phyloP scores from a whole-genome alignment of 2,113 vertebrate genomes.

The Entelurus aequoreus region DNA sequence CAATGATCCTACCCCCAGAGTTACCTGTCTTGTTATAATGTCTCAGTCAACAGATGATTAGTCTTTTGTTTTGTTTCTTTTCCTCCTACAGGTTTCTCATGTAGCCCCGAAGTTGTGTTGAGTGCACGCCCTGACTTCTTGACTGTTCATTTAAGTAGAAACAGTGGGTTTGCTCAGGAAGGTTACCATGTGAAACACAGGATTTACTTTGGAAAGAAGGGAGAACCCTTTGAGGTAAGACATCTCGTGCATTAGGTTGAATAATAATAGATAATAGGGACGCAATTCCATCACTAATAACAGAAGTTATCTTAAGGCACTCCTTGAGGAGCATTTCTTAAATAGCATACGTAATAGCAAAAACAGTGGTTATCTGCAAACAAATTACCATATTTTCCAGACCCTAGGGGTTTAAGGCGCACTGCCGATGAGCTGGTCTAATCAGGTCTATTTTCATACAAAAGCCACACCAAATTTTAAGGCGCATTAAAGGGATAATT shows the following conservation, averaged over 20 bases:
- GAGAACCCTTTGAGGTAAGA: constrained; percentile 26
- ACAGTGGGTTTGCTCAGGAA: background rate
- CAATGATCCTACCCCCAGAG: no score
- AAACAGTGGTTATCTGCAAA: no score
- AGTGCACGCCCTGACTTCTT: constrained; percentile 11
- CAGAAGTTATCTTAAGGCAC: no score
- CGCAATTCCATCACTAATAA: no score
- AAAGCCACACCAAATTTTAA: no score
- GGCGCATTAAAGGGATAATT: no score
- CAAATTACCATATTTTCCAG: no score
- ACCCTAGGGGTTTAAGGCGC: no score
- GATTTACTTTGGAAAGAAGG: constrained; percentile 30
- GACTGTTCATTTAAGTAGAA: constrained; percentile 9
- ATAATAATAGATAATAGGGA: background rate
- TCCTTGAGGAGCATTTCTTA: no score
- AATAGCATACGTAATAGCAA: no score
- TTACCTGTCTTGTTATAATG: background rate
- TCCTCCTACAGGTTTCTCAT: constrained; percentile 21
- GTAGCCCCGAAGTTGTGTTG: constrained; percentile 28
- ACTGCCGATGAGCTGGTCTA: no score
- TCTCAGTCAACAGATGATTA: background rate
- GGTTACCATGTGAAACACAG: background rate
- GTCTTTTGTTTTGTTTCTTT: background rate
- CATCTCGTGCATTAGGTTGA: background rate
- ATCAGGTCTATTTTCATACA: no score